A percentile compares a stretch with the other conserved stretches of the same genome.
Conservation (phyloP, 1,140 invertebrate genomes). For the Neodiprion fabricii region DNA sequence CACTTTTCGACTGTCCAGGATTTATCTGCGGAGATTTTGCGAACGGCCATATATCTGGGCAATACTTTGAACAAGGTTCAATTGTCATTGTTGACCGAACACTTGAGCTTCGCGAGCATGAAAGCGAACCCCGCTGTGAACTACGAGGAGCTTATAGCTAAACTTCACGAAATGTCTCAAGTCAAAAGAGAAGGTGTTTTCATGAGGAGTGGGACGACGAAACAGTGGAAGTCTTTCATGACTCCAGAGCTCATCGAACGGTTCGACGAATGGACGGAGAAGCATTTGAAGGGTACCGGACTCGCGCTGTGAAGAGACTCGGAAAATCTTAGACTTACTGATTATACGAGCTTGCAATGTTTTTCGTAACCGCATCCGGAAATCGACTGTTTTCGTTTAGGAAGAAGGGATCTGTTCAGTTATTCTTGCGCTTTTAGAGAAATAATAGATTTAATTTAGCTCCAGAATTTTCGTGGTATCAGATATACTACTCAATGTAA, state of each 20-base stretch:
- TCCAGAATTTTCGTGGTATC: too few relatives aligned
- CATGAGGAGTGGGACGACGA: slow-evolving; percentile 69
- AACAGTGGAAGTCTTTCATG: slow-evolving; percentile 71
- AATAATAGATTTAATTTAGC: too few relatives aligned
- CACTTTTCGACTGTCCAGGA: slow-evolving; percentile 52
- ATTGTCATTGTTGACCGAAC: slow-evolving; percentile 60
- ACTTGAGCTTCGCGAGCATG: slow-evolving; percentile 75
- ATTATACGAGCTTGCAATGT: too few relatives aligned
- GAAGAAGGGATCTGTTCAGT: too few relatives aligned
- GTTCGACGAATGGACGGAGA: slow-evolving; percentile 16
- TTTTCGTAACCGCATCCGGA: too few relatives aligned
- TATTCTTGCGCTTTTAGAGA: too few relatives aligned
- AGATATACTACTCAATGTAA: too few relatives aligned
- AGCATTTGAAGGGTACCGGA: neutral
- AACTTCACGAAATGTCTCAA: slow-evolving; percentile 57
- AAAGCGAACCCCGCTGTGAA: slow-evolving; percentile 77
- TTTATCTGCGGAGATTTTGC: slow-evolving; percentile 64
- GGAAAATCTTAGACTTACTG: too few relatives aligned
- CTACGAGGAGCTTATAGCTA: slow-evolving; percentile 59
- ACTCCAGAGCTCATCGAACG: slow-evolving; percentile 59
- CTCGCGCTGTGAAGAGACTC: too few relatives aligned
- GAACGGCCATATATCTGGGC: slow-evolving; percentile 67
- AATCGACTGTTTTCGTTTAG: too few relatives aligned
- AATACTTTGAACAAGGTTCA: slow-evolving; percentile 61
- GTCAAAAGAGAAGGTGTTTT: slow-evolving; percentile 61